Evolutionary conservation across 2,888 invertebrate genomes (phyloP), one percentile per base, ranked within the genome.

Genomic region (Lepidonotus clava): DNA sequence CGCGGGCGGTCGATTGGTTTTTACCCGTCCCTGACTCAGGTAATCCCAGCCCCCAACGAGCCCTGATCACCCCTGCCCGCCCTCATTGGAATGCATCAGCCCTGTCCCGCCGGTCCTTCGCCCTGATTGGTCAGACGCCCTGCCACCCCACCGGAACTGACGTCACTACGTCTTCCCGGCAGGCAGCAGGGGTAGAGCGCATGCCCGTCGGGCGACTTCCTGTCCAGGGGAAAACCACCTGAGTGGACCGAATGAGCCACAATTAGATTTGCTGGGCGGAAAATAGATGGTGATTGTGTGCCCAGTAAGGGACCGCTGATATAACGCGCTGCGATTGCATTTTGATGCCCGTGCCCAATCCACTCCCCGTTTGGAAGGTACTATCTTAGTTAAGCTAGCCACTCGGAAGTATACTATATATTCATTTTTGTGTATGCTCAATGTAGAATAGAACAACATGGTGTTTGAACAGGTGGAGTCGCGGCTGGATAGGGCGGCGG

Each of bases 211-310:
- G n/a, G 71, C 71, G 14, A 71, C 71, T 71, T 71, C 71, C 71
- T 34, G 71, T 71, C 38, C 4, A 14, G 71, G 38, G 71, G 71
- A 34, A 71, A 71, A 71, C 71, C 71, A 71, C 71, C 71, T 71
- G 71, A 71, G 71, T 36, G 71, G 71, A 34, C 34, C 18, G 36
- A 38, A 71, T 38, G 38, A 71, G 38, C 71, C 34, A 18, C 71
- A 38, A 71, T 71, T 71, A 38, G 71, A 71, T 71, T 71, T 71
- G 71, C 71, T 18, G 21, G 11, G 36, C 71, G 71, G 71, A 71
- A 71, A 71, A 71, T 71, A 71, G 71, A 71, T 38, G 36, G 71
- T 71, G 71, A 71, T 71, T 71, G 38, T 71, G 71, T 71, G 11
- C 36, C 36, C 36, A 18, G 71, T 21, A 38, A 71, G 34, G 71